These are phyloP conservation scores for Isurus oxyrinchus DNA, from an alignment of 2,113 vertebrate species.

Conservation along the genomic window DNA sequence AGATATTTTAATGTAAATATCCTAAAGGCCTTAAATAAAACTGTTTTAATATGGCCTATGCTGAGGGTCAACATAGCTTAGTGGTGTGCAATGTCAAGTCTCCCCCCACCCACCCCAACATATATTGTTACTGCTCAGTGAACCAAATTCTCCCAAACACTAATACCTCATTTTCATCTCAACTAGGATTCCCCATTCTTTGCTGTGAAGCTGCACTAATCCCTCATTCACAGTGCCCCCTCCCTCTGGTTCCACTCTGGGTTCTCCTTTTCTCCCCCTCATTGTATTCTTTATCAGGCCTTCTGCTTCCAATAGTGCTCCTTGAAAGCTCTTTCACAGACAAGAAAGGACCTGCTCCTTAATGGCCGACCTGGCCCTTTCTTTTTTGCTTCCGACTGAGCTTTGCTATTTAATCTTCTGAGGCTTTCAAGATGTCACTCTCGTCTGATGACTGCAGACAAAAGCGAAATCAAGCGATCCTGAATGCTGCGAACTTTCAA, in stretches of 20 bases:
- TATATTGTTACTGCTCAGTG: constrained; percentile 85
- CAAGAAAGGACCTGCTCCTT: constrained; percentile 70
- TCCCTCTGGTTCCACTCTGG: constrained; percentile 62
- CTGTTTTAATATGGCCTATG: constrained; percentile 69
- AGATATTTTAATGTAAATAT: constrained; percentile 43
- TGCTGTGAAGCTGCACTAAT: constrained; percentile 72
- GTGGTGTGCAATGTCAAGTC: constrained; percentile 94
- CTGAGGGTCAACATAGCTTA: constrained; percentile 81
- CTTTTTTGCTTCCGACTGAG: constrained; percentile 76
- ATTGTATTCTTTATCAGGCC: constrained; percentile 72
- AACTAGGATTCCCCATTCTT: constrained; percentile 74
- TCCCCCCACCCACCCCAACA: constrained; percentile 69
- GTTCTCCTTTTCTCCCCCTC: constrained; percentile 61
- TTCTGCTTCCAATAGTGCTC: constrained; percentile 67
- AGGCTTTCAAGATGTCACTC: constrained; percentile 89
- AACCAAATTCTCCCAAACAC: constrained; percentile 82
- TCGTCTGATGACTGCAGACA: constrained; percentile 76
- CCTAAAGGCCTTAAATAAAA: constrained; percentile 63
- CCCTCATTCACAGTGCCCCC: constrained; percentile 67
- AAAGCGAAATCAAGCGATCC: constrained; percentile 70
- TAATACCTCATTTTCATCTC: constrained; percentile 90
- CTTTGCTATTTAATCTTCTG: constrained; percentile 88
- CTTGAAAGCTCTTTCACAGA: constrained; percentile 73
- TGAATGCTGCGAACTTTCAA: constrained; percentile 68
- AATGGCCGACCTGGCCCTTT: constrained; percentile 70